Conservation (phyloP, 2,797 vertebrate genomes). For the Manis javanica region DNA sequence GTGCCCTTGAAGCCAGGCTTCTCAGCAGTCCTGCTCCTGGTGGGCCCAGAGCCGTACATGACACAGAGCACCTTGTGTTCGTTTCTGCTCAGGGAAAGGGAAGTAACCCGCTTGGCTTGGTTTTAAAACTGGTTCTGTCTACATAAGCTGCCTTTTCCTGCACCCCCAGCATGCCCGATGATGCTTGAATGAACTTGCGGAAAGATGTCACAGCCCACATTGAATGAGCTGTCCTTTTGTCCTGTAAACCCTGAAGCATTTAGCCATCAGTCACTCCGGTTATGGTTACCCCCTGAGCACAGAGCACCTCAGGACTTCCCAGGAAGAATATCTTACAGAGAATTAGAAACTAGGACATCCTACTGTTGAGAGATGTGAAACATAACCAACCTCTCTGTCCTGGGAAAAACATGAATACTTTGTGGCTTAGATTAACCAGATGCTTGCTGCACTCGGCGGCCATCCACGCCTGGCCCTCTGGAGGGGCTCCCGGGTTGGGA, state of each 20-base stretch:
- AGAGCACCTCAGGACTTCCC: not conserved
- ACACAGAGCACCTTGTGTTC: not conserved
- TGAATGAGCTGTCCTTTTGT: not conserved
- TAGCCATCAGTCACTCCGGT: fast-evolving
- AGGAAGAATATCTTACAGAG: not conserved
- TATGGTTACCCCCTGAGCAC: not conserved
- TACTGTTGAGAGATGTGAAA: fast-evolving
- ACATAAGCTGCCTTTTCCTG: not conserved
- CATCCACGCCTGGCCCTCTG: not conserved
- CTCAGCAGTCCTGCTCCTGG: fast-evolving
- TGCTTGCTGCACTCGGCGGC: fast-evolving
- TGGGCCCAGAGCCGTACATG: fast-evolving
- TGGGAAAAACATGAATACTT: not conserved
- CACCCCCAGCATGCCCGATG: fast-evolving
- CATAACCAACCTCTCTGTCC: not conserved
- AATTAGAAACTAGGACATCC: not conserved
- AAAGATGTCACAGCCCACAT: fast-evolving
- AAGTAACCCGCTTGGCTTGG: fast-evolving
- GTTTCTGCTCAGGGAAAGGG: not conserved
- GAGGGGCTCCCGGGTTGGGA: not conserved
- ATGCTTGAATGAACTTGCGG: not conserved
- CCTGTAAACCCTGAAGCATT: not conserved
- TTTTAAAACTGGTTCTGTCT: not conserved
- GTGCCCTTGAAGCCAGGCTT: not conserved
- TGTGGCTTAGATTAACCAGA: not conserved